Evolutionary conservation across 2,113 vertebrate species (phyloP).

Genomic region (Lathamus discolor): DNA sequence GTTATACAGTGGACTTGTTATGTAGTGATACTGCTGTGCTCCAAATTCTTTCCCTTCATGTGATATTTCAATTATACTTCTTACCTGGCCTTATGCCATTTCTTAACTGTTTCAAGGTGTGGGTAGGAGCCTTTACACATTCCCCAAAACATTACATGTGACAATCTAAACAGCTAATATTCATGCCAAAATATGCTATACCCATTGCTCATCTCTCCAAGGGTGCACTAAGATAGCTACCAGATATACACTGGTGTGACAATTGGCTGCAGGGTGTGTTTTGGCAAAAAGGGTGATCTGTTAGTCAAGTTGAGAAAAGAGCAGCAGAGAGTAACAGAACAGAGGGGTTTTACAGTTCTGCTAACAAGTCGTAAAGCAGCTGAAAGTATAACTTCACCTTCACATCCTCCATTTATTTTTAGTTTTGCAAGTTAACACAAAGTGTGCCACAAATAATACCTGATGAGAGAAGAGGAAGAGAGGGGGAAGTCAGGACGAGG

Average conservation of each 20-base stretch:
- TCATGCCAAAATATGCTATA: constrained; percentile 11
- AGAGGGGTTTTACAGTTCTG: neutral
- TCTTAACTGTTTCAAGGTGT: constrained; percentile 28
- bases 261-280: constrained; percentile 30
- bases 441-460: neutral
- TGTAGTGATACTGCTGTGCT: neutral
- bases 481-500: neutral
- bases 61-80: neutral
- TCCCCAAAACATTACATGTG: neutral
- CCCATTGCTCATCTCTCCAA: neutral
- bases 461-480: neutral
- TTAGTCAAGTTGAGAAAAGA: constrained; percentile 15
- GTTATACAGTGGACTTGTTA: neutral
- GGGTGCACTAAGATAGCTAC: neutral
- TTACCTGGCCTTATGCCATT: constrained; percentile 13
- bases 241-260: neutral
- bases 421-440: neutral
- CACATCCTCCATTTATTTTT: neutral
- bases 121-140: neutral
- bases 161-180: constrained; percentile 19
- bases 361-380: neutral
- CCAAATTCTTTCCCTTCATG: neutral
- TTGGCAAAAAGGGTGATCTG: constrained; percentile 5
- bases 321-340: neutral
- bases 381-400: constrained; percentile 11